These are phyloP conservation scores for Nomada hirtipes DNA, from an alignment of 2,888 invertebrate genomes.

Conservation along the genomic window DNA sequence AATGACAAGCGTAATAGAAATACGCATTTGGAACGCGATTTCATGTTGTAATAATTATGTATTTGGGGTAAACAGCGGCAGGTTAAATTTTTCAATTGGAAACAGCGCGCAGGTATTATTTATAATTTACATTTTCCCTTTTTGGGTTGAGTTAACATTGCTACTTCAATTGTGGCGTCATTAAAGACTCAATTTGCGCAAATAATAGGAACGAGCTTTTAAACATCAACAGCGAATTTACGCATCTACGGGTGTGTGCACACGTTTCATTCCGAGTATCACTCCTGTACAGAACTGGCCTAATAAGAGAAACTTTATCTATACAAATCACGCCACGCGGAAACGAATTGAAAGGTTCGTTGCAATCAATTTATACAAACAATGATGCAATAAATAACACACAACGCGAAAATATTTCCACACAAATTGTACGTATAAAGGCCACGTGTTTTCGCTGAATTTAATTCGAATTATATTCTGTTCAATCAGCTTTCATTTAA, in stretches of 20 bases:
- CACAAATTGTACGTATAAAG: neutral
- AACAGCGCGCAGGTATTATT: too few species aligned
- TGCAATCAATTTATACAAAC: conserved; percentile 2
- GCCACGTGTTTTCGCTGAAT: neutral
- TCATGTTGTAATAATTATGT: too few species aligned
- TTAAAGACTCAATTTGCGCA: too few species aligned
- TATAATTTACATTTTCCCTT: too few species aligned
- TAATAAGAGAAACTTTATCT: conserved; percentile 6
- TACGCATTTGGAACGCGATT: conserved; percentile 1
- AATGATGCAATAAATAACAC: neutral
- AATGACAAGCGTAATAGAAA: neutral
- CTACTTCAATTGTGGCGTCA: too few species aligned
- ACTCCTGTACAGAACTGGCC: neutral
- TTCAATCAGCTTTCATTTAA: too few species aligned
- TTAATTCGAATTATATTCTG: too few species aligned
- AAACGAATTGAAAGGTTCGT: neutral
- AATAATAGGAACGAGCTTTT: too few species aligned
- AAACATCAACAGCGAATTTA: neutral
- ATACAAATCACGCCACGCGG: neutral
- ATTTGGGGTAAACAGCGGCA: too few species aligned
- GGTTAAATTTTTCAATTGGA: too few species aligned
- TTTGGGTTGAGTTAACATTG: too few species aligned
- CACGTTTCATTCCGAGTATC: neutral
- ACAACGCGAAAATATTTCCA: too few species aligned
- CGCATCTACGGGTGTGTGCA: neutral